phyloP scores from a whole-genome alignment of 2,113 vertebrate genomes.

The Malurus melanocephalus region DNA sequence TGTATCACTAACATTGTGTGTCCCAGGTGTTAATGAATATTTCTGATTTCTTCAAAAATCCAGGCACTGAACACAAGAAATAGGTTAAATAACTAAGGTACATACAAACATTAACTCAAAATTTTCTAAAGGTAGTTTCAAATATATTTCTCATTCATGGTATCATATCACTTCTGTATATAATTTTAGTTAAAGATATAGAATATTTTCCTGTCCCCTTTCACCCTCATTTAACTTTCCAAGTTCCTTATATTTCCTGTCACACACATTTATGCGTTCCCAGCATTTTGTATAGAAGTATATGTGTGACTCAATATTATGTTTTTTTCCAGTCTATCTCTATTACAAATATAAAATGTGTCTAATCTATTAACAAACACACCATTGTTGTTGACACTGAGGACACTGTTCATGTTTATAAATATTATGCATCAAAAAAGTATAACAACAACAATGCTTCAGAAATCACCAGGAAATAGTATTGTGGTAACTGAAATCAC shows the following conservation, averaged over 20 bases:
- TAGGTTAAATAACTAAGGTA: neutral
- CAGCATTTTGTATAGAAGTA: neutral
- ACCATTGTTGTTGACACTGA: neutral
- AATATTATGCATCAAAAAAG: neutral
- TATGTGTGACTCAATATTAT: neutral
- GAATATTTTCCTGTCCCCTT: neutral
- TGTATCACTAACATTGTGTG: neutral
- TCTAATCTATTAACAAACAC: neutral
- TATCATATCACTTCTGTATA: rapidly evolving
- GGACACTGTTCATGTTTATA: neutral
- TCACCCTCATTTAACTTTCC: neutral
- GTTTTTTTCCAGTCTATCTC: neutral
- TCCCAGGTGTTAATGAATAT: rapidly evolving
- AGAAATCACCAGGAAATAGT: neutral
- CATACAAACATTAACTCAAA: too few species aligned
- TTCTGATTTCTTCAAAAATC: neutral
- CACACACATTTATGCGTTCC: rapidly evolving
- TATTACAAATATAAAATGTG: neutral
- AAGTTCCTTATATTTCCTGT: neutral
- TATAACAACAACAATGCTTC: neutral
- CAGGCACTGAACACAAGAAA: neutral
- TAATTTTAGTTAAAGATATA: neutral
- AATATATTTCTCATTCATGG: neutral
- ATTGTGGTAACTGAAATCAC: neutral
- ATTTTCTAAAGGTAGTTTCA: neutral